These are phyloP conservation scores for Microcebus ravelobensis DNA, from an alignment of 2,113 vertebrate species.

Conservation along the genomic window DNA sequence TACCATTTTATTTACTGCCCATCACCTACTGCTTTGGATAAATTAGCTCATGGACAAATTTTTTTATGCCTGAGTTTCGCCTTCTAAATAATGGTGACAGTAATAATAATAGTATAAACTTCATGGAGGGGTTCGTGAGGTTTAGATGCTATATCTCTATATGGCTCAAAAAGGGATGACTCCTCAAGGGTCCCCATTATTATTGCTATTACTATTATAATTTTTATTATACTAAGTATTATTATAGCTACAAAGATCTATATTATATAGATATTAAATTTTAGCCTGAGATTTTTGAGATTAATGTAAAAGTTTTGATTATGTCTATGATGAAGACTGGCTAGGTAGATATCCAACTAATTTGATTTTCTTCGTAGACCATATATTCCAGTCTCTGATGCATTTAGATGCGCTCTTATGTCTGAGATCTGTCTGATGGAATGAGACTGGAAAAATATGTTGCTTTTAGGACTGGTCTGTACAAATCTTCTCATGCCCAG, in stretches of 20 bases:
- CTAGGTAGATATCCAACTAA: neutral
- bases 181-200: neutral
- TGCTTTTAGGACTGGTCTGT: neutral
- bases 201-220: neutral
- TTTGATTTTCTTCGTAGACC: neutral
- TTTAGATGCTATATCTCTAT: neutral
- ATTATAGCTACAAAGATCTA: neutral
- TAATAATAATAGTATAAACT: neutral
- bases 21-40: neutral
- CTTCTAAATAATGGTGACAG: neutral
- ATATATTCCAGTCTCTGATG: neutral
- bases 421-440: neutral
- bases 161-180: neutral
- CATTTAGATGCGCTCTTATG: neutral
- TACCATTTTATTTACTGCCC: neutral
- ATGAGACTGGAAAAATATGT: neutral
- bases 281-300: neutral
- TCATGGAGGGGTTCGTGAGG: neutral
- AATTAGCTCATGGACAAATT: neutral
- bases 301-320: neutral
- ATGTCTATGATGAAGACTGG: neutral
- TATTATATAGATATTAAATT: neutral
- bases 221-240: neutral
- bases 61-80: neutral
- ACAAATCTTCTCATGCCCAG: neutral